Evolutionary conservation across 2,113 vertebrate genomes (phyloP), one percentile per base, ranked within the genome.

Genomic region (Sclerurus mexicanus): DNA sequence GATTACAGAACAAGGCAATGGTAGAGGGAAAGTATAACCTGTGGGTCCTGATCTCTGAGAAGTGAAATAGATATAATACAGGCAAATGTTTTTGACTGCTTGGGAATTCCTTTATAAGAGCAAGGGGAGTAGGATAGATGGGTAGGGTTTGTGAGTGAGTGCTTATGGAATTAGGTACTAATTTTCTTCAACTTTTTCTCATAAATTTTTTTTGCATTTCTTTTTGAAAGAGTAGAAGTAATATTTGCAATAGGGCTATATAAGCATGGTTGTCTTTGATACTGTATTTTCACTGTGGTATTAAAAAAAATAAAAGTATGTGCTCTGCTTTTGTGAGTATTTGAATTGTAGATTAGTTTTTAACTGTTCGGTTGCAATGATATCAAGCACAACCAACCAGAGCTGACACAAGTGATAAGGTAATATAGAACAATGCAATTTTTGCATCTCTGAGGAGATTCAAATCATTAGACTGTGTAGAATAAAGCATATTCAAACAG

Each of bases 281-380:
- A 21, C 28, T 71, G 14, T 53, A 67, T 91, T 92, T 94, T 74
- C 68, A 25, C 27, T 52, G 5, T 5, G 7, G 10, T 78, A 25
- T 75, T 74, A 28, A 22, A 93, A 74, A 82, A 90, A 78, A 12
- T 11, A 37, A 33, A 83, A 73, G 12, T 35, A 60, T 2, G 0
- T 77, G 28, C 21, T 12, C 16, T 77, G 83, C 50, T 81, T 92
- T 81, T 81, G 72, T 69, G 31, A 79, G 25, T 33, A 89, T 93
- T 90, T 93, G 89, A 90, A 81, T 81, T 92, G 83, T 67, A 93
- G 30, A 89, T 93, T 47, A 75, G 30, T 59, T 50, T 92, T 93
- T 89, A 92, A 67, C 72, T 84, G 44, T 78, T 95, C 86, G 64
- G 31, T 83, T 81, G 76, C 30, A 89, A 22, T 81, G 64, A n/a